Evolutionary conservation across 2,797 vertebrate species (phyloP), one percentile per base, ranked within the genome.

Genomic region (Pangasius sanitwongsei): DNA sequence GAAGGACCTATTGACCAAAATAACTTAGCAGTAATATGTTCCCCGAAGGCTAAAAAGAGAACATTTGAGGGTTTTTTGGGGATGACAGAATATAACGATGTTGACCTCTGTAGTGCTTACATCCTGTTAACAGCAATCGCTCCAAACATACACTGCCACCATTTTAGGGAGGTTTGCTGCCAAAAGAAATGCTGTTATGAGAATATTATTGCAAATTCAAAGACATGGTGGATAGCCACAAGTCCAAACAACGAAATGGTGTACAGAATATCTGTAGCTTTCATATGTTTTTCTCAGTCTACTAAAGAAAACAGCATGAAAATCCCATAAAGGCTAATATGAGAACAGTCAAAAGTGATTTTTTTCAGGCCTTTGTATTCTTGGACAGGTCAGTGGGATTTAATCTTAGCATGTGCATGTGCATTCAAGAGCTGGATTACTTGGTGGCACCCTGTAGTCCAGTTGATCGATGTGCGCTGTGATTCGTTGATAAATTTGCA

Each of bases 1-100:
- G 95, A 95, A 93, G 92, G 94, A 95, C 94, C 94, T 96, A 96
- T 96, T 96, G 96, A 97, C 95, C 93, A 95, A 96, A 96, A 96
- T 95, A 95, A 95, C 94, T 91, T 92, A 94, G 93, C 94, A 93
- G 96, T 94, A 96, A 96, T 96, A 95, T 92, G 93, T 95, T 95
- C 94, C 95, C 95, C 91, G 93, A 95, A 96, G 95, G 94, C 95
- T 94, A 92, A 93, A 94, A 91, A 90, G 92, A 90, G 41, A 67
- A 65, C 7, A 1, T 65, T 65, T 65, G 5, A 11, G 28, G 3
- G 1, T 83, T 83, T 23, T 25, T 83, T 6, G 1, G 18, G 89
- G 91, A 91, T 87, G 89, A 90, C 91, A 91, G 92, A 95, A 95
- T 37, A 44, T 65, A 83, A 93, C 90, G 92, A 90, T 94, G 94